These are phyloP conservation scores for Otolemur garnettii DNA, from an alignment of 2,113 vertebrate genomes.

Conservation along the genomic window DNA sequence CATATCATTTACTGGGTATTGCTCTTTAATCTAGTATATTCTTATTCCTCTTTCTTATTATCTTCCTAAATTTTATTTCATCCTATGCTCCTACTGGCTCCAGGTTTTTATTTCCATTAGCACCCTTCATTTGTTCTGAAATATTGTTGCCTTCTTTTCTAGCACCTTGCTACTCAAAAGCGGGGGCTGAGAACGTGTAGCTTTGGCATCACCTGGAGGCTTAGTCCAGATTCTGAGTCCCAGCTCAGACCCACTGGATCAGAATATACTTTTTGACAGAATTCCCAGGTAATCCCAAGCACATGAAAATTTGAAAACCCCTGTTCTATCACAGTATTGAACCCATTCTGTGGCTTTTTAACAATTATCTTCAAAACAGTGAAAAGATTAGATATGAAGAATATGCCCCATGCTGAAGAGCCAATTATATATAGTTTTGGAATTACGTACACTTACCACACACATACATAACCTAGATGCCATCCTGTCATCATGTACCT, in stretches of 20 bases:
- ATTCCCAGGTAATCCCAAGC: not conserved
- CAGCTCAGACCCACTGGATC: not conserved
- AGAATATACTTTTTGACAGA: not conserved
- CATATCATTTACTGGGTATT: not conserved
- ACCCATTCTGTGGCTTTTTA: not conserved
- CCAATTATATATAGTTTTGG: not conserved
- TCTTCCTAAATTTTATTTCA: not conserved
- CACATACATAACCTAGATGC: not conserved
- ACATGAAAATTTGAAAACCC: not conserved
- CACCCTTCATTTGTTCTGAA: not conserved
- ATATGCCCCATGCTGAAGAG: not conserved
- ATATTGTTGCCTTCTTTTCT: not conserved
- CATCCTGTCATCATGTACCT: not conserved
- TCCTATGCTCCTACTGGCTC: not conserved
- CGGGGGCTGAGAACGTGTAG: not conserved
- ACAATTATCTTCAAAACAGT: not conserved
- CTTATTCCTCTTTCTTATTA: slow-evolving; percentile 36
- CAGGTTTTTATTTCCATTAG: not conserved
- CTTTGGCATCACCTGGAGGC: not conserved
- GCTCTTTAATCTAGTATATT: not conserved
- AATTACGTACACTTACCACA: not conserved
- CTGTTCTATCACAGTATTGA: not conserved
- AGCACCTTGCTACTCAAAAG: not conserved
- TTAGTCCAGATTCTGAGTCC: not conserved
- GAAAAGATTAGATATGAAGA: not conserved